Base-by-base conservation (phyloP, 2,113 vertebrate genomes). In the Cynopterus brachyotis region DNA sequence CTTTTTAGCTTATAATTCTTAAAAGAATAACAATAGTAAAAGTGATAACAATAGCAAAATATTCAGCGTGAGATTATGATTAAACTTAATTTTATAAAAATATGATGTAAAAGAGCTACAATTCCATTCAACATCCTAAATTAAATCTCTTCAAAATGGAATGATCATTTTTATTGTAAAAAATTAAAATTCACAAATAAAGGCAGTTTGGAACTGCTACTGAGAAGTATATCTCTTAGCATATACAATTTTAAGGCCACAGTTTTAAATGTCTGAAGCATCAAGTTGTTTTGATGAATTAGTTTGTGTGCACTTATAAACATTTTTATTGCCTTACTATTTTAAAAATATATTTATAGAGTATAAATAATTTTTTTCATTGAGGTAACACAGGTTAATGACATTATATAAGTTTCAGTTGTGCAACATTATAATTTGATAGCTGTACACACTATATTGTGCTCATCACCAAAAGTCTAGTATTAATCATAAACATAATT, bases 201-300 rank as follows among this genome's bases (percentile, higher is more conserved):
- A 99, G 98, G 98, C 98, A 98, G 98, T 98, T 98, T 98, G 98
- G 98, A 60, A 91, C 98, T 98, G 98, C 98, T 98, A 98, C 97
- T 98, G 98, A 99, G 98, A 99, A 98, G 97, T 98, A 99, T 98
- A 99, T 98, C 98, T 98, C 96, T 98, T 97, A 97, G 98, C 99
- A 99, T 99, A 98, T 98, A 99, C 99, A 99, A 99, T 98, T 99
- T 99, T 99, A 99, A 99, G 98, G 99, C 99, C 98, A 99, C 99
- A 97, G 99, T 99, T 99, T 99, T 99, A 98, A 99, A 99, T 98
- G 99, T 99, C 99, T 99, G 99, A 98, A 99, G 99, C 99, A 99
- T 99, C 99, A 99, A 99, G 99, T 99, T 99, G 99, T 99, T 99
- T 99, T 99, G 99, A 99, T 99, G 99, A 99, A 99, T 99, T 99